phyloP scores from a whole-genome alignment of 2,113 vertebrate species.

The Mobula hypostoma region DNA sequence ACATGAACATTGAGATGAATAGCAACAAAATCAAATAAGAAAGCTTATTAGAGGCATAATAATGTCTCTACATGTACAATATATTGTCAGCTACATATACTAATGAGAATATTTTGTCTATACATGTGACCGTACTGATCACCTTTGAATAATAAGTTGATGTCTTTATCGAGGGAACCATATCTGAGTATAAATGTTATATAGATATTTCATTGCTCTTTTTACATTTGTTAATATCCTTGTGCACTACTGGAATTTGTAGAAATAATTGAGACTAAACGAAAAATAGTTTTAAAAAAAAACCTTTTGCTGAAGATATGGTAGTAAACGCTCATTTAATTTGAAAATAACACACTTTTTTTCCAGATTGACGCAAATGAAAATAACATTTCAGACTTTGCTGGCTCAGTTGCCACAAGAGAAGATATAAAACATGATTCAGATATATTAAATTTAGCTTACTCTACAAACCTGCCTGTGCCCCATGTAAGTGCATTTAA shows the following conservation, averaged over 20 bases:
- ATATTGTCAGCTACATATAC: background rate
- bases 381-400: background rate
- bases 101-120: conserved; percentile 14
- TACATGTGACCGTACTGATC: accelerated
- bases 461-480: background rate
- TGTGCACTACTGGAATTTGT: background rate
- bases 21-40: background rate
- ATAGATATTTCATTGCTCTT: background rate
- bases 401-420: too few species aligned
- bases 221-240: background rate
- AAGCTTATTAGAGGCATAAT: background rate
- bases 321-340: background rate
- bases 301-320: background rate
- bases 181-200: background rate
- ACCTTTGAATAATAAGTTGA: background rate
- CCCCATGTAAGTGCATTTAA: conserved; percentile 4
- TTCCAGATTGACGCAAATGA: conserved; percentile 17
- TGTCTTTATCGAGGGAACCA: background rate
- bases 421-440: background rate
- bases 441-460: background rate
- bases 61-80: background rate
- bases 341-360: background rate
- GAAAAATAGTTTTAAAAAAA: background rate
- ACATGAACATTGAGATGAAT: background rate
- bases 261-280: background rate